Conservation (phyloP, 2,797 vertebrate species). For the Buphagus erythrorhynchus region DNA sequence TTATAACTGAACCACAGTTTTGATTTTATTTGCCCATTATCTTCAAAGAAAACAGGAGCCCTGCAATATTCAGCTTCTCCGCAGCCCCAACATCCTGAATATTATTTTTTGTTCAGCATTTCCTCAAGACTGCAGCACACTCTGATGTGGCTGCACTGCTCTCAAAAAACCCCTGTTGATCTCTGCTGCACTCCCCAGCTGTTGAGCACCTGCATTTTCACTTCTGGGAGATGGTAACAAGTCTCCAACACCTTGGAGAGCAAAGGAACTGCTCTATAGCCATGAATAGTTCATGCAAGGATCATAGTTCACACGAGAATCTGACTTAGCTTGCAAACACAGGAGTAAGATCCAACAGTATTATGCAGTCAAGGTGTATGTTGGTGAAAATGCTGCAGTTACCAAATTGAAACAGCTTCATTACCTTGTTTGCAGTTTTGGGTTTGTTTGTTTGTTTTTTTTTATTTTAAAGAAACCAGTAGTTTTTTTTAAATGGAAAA, state of each 20-base stretch:
- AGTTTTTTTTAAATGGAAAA: background rate
- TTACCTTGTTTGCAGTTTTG: background rate
- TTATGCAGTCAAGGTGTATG: fast-evolving
- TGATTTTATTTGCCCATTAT: background rate
- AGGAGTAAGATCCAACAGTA: background rate
- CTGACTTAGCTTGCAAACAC: background rate
- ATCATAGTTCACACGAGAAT: fast-evolving
- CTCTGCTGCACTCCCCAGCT: background rate
- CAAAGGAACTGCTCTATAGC: background rate
- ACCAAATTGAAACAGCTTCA: background rate
- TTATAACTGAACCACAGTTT: fast-evolving
- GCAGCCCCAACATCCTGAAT: background rate
- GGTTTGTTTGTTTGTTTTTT: too few species aligned
- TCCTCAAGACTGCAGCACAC: background rate
- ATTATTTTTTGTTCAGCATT: fast-evolving
- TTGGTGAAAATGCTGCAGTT: background rate
- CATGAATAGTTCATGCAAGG: background rate
- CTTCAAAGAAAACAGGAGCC: background rate
- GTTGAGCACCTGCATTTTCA: fast-evolving
- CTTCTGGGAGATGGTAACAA: background rate
- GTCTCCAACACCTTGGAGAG: background rate
- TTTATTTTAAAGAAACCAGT: background rate
- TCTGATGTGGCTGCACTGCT: background rate
- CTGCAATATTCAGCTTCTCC: background rate
- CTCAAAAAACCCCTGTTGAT: fast-evolving